phyloP scores from a whole-genome alignment of 2,888 invertebrate genomes.

The Aphelenchoides bicaudatus region DNA sequence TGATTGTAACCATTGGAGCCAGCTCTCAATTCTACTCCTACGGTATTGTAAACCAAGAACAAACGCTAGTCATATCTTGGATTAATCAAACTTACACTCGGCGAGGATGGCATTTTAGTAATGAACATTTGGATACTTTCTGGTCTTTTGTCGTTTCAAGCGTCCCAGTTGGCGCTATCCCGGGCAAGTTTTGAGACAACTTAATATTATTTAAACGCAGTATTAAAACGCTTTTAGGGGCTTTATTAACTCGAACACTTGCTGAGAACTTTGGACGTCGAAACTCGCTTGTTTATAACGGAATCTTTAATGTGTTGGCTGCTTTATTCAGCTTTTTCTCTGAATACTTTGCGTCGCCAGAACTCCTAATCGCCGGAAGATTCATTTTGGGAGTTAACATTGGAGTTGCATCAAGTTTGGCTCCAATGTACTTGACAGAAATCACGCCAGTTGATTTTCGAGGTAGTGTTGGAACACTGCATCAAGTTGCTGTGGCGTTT shows the following conservation, averaged over 20 bases:
- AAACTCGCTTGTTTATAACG: constrained; percentile 56
- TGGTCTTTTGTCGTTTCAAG: constrained; percentile 62
- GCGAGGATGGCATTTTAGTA: constrained; percentile 25
- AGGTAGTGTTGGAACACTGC: constrained; percentile 63
- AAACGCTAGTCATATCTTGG: constrained; percentile 51
- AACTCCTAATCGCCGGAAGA: constrained; percentile 63
- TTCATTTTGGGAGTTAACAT: constrained; percentile 59
- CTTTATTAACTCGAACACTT: constrained; percentile 60
- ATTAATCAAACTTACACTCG: constrained; percentile 55
- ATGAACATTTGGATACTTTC: constrained; percentile 52
- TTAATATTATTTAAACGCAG: no score
- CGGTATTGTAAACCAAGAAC: constrained; percentile 55
- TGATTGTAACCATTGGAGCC: constrained; percentile 53
- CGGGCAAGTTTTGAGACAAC: no score
- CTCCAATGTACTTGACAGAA: constrained; percentile 63
- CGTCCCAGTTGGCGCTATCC: constrained; percentile 53
- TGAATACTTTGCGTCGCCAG: constrained; percentile 60
- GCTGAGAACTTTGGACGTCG: constrained; percentile 62
- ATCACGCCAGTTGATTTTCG: constrained; percentile 61
- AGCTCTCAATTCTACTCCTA: constrained; percentile 58
- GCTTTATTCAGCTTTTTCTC: constrained; percentile 61
- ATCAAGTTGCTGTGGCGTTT: constrained; percentile 62
- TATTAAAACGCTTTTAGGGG: no score
- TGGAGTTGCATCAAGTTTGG: constrained; percentile 63
- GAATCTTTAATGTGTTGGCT: constrained; percentile 58